phyloP scores from a whole-genome alignment of 2,888 invertebrate genomes.

The Alsophila aescularia region DNA sequence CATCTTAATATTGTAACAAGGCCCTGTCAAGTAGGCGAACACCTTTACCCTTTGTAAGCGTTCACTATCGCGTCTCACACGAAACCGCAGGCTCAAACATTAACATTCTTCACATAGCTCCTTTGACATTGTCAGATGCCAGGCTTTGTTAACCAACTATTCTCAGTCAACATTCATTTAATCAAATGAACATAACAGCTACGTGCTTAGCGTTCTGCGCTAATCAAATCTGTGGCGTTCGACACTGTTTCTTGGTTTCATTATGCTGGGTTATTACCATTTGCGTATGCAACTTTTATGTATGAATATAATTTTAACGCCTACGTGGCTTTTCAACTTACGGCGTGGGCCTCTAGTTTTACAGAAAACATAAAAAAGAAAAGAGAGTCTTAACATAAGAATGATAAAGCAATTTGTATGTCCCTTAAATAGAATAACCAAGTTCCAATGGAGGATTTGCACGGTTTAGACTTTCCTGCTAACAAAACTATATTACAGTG shows the following conservation, averaged over 20 bases:
- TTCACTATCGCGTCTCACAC: constrained; percentile 36
- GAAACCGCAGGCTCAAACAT: constrained; percentile 39
- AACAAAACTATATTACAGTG: too few species aligned
- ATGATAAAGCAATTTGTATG: too few species aligned
- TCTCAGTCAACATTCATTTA: constrained; percentile 64
- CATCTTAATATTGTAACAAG: constrained; percentile 7
- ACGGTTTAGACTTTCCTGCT: too few species aligned
- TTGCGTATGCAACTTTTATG: not conserved
- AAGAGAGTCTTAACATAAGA: too few species aligned
- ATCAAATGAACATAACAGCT: constrained; percentile 67
- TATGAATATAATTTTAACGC: constrained; percentile 5
- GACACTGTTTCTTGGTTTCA: constrained; percentile 52
- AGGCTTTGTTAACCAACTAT: constrained; percentile 52
- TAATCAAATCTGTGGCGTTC: constrained; percentile 67
- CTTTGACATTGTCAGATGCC: constrained; percentile 56
- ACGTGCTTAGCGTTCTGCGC: constrained; percentile 61
- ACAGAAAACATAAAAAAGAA: too few species aligned
- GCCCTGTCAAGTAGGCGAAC: constrained; percentile 20
- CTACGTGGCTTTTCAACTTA: not conserved
- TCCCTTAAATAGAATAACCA: too few species aligned
- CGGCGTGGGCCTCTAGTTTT: too few species aligned
- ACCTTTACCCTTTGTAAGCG: constrained; percentile 29
- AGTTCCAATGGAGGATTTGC: too few species aligned
- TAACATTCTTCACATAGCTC: constrained; percentile 50
- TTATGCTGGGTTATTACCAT: constrained; percentile 28